A percentile compares a stretch with the other conserved stretches of the same genome.
phyloP scores from a whole-genome alignment of 35 echinoderm and acorn worm genomes.

The Patiria miniata region DNA sequence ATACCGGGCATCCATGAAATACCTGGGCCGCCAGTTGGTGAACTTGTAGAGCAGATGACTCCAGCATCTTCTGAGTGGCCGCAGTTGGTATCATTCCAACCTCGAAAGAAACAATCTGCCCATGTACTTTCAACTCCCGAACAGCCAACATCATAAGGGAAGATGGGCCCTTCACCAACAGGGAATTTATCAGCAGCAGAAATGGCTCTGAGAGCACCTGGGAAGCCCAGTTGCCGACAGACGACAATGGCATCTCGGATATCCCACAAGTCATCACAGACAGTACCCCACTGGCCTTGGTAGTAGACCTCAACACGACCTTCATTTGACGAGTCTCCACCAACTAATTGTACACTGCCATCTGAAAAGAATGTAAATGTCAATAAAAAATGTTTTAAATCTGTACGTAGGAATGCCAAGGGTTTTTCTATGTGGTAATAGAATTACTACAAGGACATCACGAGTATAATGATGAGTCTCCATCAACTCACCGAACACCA shows the following conservation, averaged over 20 bases:
- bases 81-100: too few relatives aligned
- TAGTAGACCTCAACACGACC: slow-evolving; percentile 22
- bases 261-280: slow-evolving; percentile 45
- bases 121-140: not conserved
- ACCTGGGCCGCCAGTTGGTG: too few relatives aligned
- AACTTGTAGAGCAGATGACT: too few relatives aligned
- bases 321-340: not conserved
- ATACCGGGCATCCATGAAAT: too few relatives aligned
- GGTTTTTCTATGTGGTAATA: too few relatives aligned
- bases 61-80: too few relatives aligned
- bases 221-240: slow-evolving; percentile 30
- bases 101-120: too few relatives aligned
- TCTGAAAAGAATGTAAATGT: not conserved
- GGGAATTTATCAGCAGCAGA: not conserved
- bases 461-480: too few relatives aligned
- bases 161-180: slow-evolving; percentile 23
- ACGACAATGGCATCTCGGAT: slow-evolving; percentile 24
- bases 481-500: too few relatives aligned
- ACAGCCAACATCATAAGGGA: slow-evolving; percentile 1
- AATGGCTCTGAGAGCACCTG: too few relatives aligned
- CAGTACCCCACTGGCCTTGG: slow-evolving; percentile 4
- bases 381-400: not conserved
- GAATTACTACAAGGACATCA: too few relatives aligned
- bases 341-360: not conserved
- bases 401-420: not conserved